Base-by-base conservation (phyloP, 1,140 invertebrate species). In the Neodiprion lecontei region DNA sequence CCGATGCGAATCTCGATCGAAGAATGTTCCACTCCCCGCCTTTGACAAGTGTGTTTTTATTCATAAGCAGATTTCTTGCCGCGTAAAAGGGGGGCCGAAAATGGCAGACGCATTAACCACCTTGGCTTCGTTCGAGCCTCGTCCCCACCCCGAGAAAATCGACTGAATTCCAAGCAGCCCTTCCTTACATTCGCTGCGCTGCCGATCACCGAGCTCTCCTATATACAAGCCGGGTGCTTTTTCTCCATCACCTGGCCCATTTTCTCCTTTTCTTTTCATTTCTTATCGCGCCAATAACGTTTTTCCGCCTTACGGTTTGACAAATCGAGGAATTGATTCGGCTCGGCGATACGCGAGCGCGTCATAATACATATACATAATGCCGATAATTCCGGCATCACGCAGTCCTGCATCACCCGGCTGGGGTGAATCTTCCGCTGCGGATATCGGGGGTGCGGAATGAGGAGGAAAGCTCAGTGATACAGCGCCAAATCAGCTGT, bases 231-330 rank as follows among this genome's bases (percentile, higher is more conserved):
- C 17, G 17, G 17, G 17, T 40, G 28, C 28, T 40, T 40, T 40
- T 5, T 40, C 28, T 2, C 28, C 28, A 3, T 40, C 28, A 40
- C 28, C 28, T 40, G 28, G 1, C 1, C 1, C 28, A 40, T 40
- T 61, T 61, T 61, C 8, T 61, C n/a, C 53, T 17, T 17, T 61
- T 17, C n/a, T 61, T 61, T 61, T 40, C 28, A 5, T 47, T 69
- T 69, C 21, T 69, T 69, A 69, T 69, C 17, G 67, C 67, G 23
- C 21, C 67, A 69, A 69, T 69, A 69, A 69, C 67, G 67, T 69
- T 69, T 47, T 69, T 69, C 17, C 67, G 67, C 40, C 40, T 12
- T 69, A 69, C 67, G 67, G 67, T 47, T 47, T 47, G 67, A 69
- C 67, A 69, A 69, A 69, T 47, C 67, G 67, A 69, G 67, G 40